Conservation (phyloP, 2,113 vertebrate species). For the Erythrolamprus reginae region DNA sequence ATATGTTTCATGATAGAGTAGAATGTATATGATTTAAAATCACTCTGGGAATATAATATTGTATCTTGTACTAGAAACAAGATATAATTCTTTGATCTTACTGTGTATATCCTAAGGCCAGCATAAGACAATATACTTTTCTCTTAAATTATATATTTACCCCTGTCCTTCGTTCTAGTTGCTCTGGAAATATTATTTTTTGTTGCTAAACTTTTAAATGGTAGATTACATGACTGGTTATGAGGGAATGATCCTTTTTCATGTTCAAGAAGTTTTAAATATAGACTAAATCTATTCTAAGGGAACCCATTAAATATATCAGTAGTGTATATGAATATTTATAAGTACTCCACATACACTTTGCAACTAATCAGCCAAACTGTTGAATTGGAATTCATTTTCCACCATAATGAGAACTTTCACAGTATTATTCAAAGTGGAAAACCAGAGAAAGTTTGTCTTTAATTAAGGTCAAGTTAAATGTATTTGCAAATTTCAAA, state of each 20-base stretch:
- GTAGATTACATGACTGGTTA: background rate
- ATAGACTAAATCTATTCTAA: background rate
- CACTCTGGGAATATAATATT: background rate
- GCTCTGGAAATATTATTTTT: background rate
- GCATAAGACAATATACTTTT: background rate
- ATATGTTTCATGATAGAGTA: background rate
- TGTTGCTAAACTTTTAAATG: background rate
- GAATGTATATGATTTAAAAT: conserved; percentile 4
- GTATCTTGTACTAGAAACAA: background rate
- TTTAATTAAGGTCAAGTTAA: background rate
- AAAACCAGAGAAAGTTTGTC: background rate
- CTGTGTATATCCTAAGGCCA: background rate
- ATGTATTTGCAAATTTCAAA: conserved; percentile 8
- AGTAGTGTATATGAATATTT: background rate
- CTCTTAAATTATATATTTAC: background rate
- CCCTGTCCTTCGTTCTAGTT: background rate
- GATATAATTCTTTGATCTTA: conserved; percentile 1
- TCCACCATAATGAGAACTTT: background rate
- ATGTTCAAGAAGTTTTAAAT: background rate
- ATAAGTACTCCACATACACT: background rate
- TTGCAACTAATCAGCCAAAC: background rate
- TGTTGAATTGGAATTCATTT: background rate
- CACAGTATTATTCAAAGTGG: background rate
- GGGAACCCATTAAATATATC: background rate
- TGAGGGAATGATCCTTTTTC: background rate